phyloP scores from a whole-genome alignment of 2,888 invertebrate genomes.

The Erebia palarica region DNA sequence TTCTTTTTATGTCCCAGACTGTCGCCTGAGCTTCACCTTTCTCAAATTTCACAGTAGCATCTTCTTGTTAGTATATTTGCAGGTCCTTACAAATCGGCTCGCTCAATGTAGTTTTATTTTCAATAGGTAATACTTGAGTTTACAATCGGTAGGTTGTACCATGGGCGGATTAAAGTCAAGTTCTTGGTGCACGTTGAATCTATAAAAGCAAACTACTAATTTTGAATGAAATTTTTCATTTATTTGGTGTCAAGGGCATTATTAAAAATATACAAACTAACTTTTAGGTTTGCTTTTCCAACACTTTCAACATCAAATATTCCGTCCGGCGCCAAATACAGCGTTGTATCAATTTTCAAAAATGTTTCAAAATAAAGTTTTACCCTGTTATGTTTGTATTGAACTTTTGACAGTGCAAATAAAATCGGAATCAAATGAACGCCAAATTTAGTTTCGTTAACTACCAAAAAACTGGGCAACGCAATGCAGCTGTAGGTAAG shows the following conservation, averaged over 20 bases:
- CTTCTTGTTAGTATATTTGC: conserved; percentile 66
- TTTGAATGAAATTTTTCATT: neutral
- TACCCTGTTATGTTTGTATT: conserved; percentile 28
- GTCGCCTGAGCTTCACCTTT: conserved; percentile 71
- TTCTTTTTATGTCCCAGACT: conserved; percentile 70
- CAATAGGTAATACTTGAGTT: conserved; percentile 48
- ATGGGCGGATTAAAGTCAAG: conserved; percentile 66
- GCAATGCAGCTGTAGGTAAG: conserved; percentile 72
- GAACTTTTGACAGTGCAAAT: conserved; percentile 44
- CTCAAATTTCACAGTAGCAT: conserved; percentile 78
- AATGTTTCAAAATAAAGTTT: conserved; percentile 22
- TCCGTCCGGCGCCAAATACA: conserved; percentile 14
- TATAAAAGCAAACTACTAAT: neutral
- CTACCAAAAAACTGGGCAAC: conserved; percentile 51
- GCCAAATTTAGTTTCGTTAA: conserved; percentile 68
- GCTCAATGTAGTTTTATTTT: conserved; percentile 53
- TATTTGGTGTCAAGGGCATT: neutral
- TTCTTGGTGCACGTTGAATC: conserved; percentile 38
- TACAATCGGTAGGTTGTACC: conserved; percentile 50
- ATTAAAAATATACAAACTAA: conserved; percentile 16
- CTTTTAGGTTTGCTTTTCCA: conserved; percentile 16
- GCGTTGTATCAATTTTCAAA: conserved; percentile 26
- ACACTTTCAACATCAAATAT: conserved; percentile 17
- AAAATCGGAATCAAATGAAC: conserved; percentile 64
- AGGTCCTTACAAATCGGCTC: conserved; percentile 59